These are phyloP conservation scores for Phrynocephalus forsythii DNA, from an alignment of 2,797 vertebrate genomes.

Conservation along the genomic window DNA sequence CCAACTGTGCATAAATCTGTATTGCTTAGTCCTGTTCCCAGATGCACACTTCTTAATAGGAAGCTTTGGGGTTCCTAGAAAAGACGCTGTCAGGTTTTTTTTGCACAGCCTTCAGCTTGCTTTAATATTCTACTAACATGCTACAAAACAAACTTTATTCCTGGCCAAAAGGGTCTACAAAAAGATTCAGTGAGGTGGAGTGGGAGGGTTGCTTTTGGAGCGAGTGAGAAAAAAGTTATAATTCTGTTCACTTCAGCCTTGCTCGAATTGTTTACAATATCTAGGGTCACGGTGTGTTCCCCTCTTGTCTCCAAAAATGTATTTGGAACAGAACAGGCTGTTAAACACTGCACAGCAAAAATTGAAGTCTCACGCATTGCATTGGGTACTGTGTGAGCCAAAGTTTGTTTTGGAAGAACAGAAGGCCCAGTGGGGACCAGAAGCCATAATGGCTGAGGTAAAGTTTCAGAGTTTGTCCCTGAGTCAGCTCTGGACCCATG, in stretches of 20 bases:
- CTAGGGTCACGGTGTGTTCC: conserved; percentile 25
- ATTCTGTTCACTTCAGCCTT: conserved; percentile 19
- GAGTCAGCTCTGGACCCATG: conserved; percentile 8
- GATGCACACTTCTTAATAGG: neutral
- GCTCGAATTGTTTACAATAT: conserved; percentile 30
- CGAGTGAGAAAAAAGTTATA: neutral
- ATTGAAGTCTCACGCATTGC: conserved; percentile 6
- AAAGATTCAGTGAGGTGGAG: neutral
- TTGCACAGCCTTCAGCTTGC: conserved; percentile 1
- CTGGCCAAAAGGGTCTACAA: conserved; percentile 2
- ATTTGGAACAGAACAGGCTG: conserved; percentile 39
- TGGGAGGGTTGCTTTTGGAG: neutral
- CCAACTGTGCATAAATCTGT: neutral
- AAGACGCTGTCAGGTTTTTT: neutral
- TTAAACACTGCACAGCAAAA: conserved; percentile 25
- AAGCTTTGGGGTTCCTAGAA: neutral
- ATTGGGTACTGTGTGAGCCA: neutral
- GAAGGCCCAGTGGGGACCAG: conserved; percentile 14
- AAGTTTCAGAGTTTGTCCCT: conserved; percentile 3
- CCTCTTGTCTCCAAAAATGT: conserved; percentile 41
- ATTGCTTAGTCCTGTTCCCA: neutral
- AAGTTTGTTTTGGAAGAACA: conserved; percentile 21
- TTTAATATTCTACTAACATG: conserved; percentile 13
- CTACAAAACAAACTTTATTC: conserved; percentile 3
- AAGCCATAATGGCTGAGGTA: conserved; percentile 12